phyloP scores from a whole-genome alignment of 1,140 invertebrate species.

The Eriosoma lanigerum region DNA sequence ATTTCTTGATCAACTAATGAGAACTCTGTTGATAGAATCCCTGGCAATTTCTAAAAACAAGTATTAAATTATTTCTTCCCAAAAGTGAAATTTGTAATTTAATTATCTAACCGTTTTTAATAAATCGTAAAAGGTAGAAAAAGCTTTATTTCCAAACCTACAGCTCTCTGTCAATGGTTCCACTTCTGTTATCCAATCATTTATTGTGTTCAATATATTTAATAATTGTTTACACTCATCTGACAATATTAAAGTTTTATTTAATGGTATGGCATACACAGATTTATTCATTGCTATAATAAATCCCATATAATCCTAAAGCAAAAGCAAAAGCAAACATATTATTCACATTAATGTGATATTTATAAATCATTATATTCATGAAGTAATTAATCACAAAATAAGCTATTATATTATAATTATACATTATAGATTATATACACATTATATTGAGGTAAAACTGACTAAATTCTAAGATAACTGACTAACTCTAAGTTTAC shows the following conservation, averaged over 20 bases:
- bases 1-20: conserved; percentile 71
- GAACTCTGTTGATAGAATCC: conserved; percentile 66
- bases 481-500: too few species aligned
- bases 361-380: too few species aligned
- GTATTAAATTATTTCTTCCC: neutral
- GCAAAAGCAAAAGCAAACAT: conserved; percentile 30
- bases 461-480: too few species aligned
- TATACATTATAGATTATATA: too few species aligned
- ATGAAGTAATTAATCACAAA: too few species aligned
- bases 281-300: conserved; percentile 82
- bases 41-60: conserved; percentile 61
- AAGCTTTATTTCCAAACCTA: conserved; percentile 95
- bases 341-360: too few species aligned
- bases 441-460: too few species aligned
- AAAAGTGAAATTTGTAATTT: neutral
- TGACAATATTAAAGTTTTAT: conserved; percentile 67
- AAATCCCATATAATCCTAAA: conserved; percentile 79
- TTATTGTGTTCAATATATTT: conserved; percentile 72
- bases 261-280: conserved; percentile 75
- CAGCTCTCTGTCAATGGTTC: conserved; percentile 92
- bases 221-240: conserved; percentile 67
- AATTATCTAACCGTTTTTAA: conserved; percentile 68
- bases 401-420: too few species aligned
- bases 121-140: conserved; percentile 78
- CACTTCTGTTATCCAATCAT: conserved; percentile 77